Evolutionary conservation across 1,140 invertebrate species (phyloP), one percentile per base, ranked within the genome.

Genomic region (Battus philenor): DNA sequence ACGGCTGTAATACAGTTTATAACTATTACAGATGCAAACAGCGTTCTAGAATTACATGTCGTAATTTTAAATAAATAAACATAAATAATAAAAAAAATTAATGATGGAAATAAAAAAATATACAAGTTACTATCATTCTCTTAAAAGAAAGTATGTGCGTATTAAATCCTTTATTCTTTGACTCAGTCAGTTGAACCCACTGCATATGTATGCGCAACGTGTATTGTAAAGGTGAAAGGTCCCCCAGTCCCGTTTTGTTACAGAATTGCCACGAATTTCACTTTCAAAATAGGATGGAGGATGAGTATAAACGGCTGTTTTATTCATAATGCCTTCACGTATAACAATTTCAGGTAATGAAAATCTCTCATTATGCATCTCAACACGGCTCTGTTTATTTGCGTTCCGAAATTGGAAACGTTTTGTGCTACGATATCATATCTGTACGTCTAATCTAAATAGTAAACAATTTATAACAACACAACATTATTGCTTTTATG

Each of bases 141-240:
- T n/a, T n/a, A n/a, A n/a, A n/a, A n/a, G n/a, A n/a, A n/a, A n/a
- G n/a, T n/a, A n/a, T n/a, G n/a, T n/a, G n/a, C n/a, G n/a, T n/a
- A n/a, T n/a, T n/a, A n/a, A n/a, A n/a, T n/a, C n/a, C n/a, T n/a
- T n/a, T n/a, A n/a, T n/a, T n/a, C n/a, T n/a, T n/a, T n/a, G 31
- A 33, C 30, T 32, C 16, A 32, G 10, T 9, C 31, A 7, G 30
- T 15, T 32, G 13, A 7, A 33, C 10, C 31, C 13, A 13, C 10
- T 33, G 31, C 16, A 36, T 36, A 36, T 36, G 33, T 36, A 36
- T 36, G 33, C 33, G 33, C 18, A 36, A 36, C 17, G 33, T 17
- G 33, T 20, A 36, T 17, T 36, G n/a, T 18, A 36, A 36, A 36
- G 33, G 33, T 20, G 33, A 36, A 36, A 36, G 17, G 33, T 36